A percentile compares a stretch with the other conserved stretches of the same genome.
Conservation (phyloP, 2,113 vertebrate species). For the Tylochromis polylepis region DNA sequence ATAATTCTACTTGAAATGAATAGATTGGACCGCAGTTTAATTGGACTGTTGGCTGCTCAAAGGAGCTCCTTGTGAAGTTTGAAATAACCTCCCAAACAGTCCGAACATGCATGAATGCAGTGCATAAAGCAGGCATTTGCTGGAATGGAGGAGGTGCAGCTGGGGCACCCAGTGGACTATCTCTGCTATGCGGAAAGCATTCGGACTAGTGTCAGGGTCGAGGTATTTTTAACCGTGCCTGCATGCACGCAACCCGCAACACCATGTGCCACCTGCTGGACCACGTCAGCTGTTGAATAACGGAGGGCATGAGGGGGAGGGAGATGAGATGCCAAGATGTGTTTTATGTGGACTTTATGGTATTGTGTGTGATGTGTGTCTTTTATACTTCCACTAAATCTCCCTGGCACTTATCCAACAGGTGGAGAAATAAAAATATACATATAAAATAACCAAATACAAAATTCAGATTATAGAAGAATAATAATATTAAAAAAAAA, state of each 20-base stretch:
- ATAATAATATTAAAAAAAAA: neutral
- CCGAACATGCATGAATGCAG: constrained; percentile 8
- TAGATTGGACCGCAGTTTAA: constrained; percentile 31
- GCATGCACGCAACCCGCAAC: constrained; percentile 4
- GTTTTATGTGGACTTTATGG: constrained; percentile 9
- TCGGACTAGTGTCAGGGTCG: constrained; percentile 48
- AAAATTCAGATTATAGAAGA: neutral
- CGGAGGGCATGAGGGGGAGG: neutral
- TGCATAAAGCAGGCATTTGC: constrained; percentile 1
- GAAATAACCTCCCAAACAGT: constrained; percentile 18
- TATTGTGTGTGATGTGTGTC: neutral
- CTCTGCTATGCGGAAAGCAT: constrained; percentile 45
- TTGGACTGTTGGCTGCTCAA: neutral
- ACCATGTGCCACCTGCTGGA: constrained; percentile 61
- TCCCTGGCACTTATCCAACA: neutral
- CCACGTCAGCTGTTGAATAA: constrained; percentile 56
- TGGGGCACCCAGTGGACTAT: constrained; percentile 25
- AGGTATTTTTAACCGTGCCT: constrained; percentile 61
- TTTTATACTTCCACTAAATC: neutral
- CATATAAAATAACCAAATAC: neutral
- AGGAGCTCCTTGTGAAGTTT: neutral
- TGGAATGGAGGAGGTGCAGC: constrained; percentile 15
- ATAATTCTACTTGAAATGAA: neutral
- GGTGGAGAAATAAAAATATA: neutral
- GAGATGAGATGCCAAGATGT: neutral